Evolutionary conservation across 2,888 invertebrate genomes (phyloP).

Genomic region (Caradrina kadenii): DNA sequence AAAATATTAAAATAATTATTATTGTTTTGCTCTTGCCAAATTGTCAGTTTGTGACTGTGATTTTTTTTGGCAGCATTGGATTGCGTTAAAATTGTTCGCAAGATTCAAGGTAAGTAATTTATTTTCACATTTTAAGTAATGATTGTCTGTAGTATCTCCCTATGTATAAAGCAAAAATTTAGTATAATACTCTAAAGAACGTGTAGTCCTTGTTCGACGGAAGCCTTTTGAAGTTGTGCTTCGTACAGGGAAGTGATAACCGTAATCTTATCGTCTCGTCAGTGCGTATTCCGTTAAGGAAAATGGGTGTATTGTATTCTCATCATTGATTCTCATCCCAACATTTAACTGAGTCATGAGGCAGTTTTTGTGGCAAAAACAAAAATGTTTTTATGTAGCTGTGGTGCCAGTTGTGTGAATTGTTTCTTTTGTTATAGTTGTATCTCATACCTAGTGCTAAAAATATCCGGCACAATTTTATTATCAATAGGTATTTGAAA

Average conservation of each 20-base stretch:
- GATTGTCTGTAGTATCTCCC: not conserved
- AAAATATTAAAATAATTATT: slow-evolving; percentile 32
- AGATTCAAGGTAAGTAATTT: slow-evolving; percentile 59
- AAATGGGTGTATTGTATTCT: slow-evolving; percentile 35
- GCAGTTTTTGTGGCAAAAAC: slow-evolving; percentile 1
- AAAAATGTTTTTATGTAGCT: not conserved
- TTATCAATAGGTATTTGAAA: not conserved
- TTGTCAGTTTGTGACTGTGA: slow-evolving; percentile 21
- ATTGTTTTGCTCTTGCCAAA: slow-evolving; percentile 23
- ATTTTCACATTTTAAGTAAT: slow-evolving; percentile 5
- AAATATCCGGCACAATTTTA: not conserved
- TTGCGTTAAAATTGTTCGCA: slow-evolving; percentile 33
- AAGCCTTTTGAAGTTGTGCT: slow-evolving; percentile 7
- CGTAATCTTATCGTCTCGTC: slow-evolving; percentile 10
- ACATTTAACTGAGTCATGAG: slow-evolving; percentile 20
- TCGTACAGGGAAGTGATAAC: slow-evolving; percentile 2
- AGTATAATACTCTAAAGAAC: not conserved
- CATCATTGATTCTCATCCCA: not conserved
- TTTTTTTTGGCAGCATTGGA: slow-evolving; percentile 29
- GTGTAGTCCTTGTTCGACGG: not conserved
- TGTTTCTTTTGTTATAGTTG: not conserved
- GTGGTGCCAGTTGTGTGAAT: not conserved
- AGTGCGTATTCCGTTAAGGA: slow-evolving; percentile 25
- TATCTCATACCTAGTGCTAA: not conserved
- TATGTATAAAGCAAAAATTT: not conserved